These are phyloP conservation scores for Platycnemis pennipes DNA, from an alignment of 2,888 invertebrate species.

Conservation along the genomic window DNA sequence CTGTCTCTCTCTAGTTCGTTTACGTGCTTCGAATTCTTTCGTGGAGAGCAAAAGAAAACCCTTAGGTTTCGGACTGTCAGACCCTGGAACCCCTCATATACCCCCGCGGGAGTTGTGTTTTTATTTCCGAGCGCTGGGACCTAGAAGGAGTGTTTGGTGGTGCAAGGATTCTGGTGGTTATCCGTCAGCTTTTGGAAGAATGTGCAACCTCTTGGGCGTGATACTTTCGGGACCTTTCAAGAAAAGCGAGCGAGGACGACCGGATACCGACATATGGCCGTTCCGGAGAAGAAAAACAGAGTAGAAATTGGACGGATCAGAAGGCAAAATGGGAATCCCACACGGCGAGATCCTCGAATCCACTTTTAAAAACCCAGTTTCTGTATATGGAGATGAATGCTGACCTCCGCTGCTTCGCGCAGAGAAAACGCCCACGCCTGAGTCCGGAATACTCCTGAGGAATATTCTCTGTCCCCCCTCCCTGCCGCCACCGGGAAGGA, in stretches of 20 bases:
- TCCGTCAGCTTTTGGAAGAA: background rate
- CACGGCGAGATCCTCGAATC: background rate
- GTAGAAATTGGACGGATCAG: background rate
- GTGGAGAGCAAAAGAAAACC: background rate
- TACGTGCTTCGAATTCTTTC: background rate
- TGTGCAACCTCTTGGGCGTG: background rate
- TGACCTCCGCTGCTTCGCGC: background rate
- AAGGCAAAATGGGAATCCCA: background rate
- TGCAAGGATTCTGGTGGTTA: background rate
- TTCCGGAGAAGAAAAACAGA: background rate
- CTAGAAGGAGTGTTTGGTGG: background rate
- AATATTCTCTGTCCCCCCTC: background rate
- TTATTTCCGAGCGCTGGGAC: background rate
- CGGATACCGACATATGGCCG: background rate
- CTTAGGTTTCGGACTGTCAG: background rate
- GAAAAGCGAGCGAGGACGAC: background rate
- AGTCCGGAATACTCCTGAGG: background rate
- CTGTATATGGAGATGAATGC: conserved; percentile 29
- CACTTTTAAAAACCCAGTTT: background rate
- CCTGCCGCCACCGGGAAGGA: background rate
- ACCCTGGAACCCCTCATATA: background rate
- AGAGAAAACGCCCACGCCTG: conserved; percentile 35
- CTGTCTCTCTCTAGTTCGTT: background rate
- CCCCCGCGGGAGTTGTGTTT: background rate
- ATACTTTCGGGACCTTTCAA: background rate